These are phyloP conservation scores for Diachasma alloeum DNA, from an alignment of 1,140 invertebrate genomes.

Conservation along the genomic window DNA sequence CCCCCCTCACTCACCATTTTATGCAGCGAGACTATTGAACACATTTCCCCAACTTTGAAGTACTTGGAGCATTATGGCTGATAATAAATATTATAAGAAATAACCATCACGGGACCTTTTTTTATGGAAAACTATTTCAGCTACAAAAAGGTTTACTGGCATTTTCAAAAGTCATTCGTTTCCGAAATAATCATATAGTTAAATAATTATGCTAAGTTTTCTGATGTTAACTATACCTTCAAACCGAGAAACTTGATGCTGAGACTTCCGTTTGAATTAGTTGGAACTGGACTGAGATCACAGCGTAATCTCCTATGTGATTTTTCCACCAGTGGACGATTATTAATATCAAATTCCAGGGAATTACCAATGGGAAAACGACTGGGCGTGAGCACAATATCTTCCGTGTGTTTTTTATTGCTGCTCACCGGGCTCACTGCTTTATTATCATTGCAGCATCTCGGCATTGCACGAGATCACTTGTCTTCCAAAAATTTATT, in stretches of 20 bases:
- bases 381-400: constrained; percentile 54
- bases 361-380: constrained; percentile 55
- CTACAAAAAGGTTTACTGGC: not conserved
- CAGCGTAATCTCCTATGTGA: constrained; percentile 61
- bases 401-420: constrained; percentile 52
- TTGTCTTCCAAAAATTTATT: constrained; percentile 30
- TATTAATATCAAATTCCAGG: constrained; percentile 52
- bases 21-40: no score
- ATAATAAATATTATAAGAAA: no score
- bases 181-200: not conserved
- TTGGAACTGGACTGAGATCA: constrained; percentile 61
- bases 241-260: constrained; percentile 59
- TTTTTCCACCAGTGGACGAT: constrained; percentile 53
- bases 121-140: not conserved
- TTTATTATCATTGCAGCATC: constrained; percentile 65
- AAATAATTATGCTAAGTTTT: not conserved
- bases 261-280: constrained; percentile 54
- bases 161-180: not conserved
- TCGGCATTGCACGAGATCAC: constrained; percentile 62
- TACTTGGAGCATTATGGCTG: no score
- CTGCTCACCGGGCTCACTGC: constrained; percentile 60
- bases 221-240: constrained; percentile 45
- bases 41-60: no score
- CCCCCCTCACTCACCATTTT: no score
- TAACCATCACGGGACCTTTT: no score